Base-by-base conservation (phyloP, 2,888 invertebrate genomes). In the Phania funesta region DNA sequence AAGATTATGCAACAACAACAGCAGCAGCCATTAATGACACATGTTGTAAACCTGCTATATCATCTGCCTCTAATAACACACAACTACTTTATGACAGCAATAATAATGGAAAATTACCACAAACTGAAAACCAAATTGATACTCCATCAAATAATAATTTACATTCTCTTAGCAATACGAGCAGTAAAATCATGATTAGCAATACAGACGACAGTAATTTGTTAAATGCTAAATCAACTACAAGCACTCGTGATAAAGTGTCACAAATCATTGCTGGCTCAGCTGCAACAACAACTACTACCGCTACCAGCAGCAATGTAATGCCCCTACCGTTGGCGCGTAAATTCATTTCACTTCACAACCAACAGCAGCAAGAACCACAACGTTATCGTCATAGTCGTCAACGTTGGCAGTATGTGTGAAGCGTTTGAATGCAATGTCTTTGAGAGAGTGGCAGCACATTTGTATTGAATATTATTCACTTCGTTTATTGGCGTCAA, bases 261-360 rank as follows among this genome's bases (percentile, higher is more conserved):
- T 48, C 58, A 65, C 48, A 70, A 70, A 44, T 56, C 22, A 67
- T 44, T 62, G 22, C n/a, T 6, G 35, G 24, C 6, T 16, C 56
- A 41, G 29, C 24, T 44, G 29, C 58, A 48, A 7, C 70, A n/a
- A 29, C 64, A 29, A 50, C 18, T 48, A 54, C 20, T 7, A n/a
- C 16, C 20, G 44, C 29, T 29, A 67, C 35, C 3, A 44, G 18
- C 35, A 32, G 22, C 41, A 77, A 71, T 62, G 38, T 9, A 56
- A 67, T 54, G 26, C 79, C 79, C 6, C 48, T 74, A 80, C 83
- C 83, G 46, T 68, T 79, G 82, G 84, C 84, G n/a, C 78, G 65
- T 52, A 50, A 64, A 52, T 56, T 80, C 58, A 44, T 67, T 22
- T n/a, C 58, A 65, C 48, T 22, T 54, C 65, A 74, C n/a, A 71